phyloP scores from a whole-genome alignment of 2,113 vertebrate species.

The Aptenodytes patagonicus region DNA sequence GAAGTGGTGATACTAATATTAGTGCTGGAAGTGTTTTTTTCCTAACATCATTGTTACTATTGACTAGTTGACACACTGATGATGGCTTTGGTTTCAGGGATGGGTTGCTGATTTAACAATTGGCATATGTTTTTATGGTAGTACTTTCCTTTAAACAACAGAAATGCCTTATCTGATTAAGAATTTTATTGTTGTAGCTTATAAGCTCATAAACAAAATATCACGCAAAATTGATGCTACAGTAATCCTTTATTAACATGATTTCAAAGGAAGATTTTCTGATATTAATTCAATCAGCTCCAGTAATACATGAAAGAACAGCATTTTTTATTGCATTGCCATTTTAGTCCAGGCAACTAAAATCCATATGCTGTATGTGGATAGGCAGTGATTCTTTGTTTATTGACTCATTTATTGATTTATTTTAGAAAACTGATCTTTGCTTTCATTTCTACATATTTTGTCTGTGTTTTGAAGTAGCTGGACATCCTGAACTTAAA shows the following conservation, averaged over 20 bases:
- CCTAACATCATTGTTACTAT: neutral
- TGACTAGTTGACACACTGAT: neutral
- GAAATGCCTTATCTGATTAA: neutral
- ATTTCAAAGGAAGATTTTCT: constrained; percentile 28
- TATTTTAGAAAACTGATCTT: neutral
- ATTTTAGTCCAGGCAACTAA: neutral
- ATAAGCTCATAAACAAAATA: constrained; percentile 21
- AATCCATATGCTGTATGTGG: neutral
- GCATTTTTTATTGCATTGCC: neutral
- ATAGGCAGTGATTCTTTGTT: neutral
- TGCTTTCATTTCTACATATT: neutral
- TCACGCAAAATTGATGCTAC: constrained; percentile 1
- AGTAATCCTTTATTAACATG: constrained; percentile 3
- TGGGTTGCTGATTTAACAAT: neutral
- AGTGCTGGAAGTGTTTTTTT: neutral
- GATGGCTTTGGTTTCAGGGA: neutral
- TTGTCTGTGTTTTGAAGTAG: neutral
- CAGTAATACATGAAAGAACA: neutral
- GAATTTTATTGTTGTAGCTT: neutral
- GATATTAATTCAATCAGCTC: constrained; percentile 4
- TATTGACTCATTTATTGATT: neutral
- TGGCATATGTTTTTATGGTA: neutral
- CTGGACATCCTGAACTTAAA: neutral
- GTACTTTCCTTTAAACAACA: neutral
- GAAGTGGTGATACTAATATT: neutral